A percentile compares a stretch with the other conserved stretches of the same genome.
phyloP scores from a whole-genome alignment of 1,140 invertebrate species.

The Amphibalanus amphitrite region DNA sequence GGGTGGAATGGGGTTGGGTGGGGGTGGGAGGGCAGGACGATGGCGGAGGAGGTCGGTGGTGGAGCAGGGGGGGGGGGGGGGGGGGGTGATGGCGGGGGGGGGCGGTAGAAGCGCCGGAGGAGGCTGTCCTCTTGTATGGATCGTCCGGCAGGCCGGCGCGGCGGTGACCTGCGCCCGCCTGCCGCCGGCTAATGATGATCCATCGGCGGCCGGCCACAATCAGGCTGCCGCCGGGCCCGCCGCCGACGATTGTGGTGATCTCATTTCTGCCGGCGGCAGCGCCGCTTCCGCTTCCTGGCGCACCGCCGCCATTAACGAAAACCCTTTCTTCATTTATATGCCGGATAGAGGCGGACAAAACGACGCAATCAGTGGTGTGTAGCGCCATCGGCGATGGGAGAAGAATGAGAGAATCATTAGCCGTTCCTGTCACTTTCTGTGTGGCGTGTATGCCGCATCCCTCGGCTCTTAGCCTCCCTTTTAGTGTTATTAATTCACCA shows the following conservation, averaged over 20 bases:
- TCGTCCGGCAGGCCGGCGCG: no score
- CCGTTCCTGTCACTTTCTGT: background rate
- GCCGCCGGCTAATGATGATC: background rate
- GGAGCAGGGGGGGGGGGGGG: no score
- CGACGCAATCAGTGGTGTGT: background rate
- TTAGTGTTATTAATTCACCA: no score
- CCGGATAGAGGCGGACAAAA: background rate
- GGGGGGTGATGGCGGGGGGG: no score
- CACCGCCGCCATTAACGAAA: background rate
- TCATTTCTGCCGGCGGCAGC: conserved; percentile 1
- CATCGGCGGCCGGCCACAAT: background rate
- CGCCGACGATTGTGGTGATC: background rate
- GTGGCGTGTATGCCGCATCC: no score
- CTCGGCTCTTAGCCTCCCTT: no score
- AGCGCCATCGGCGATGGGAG: background rate
- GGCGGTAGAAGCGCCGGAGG: no score
- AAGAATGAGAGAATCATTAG: background rate
- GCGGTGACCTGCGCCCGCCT: background rate
- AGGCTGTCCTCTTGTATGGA: no score
- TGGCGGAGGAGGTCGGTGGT: no score
- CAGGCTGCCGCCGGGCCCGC: background rate
- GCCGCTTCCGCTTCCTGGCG: background rate
- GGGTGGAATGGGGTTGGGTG: no score
- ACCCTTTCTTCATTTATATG: background rate
- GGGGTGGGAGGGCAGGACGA: no score